A percentile compares a stretch with the other conserved stretches of the same genome.
phyloP scores from a whole-genome alignment of 2,888 invertebrate genomes.

The Drymonia ruficornis region DNA sequence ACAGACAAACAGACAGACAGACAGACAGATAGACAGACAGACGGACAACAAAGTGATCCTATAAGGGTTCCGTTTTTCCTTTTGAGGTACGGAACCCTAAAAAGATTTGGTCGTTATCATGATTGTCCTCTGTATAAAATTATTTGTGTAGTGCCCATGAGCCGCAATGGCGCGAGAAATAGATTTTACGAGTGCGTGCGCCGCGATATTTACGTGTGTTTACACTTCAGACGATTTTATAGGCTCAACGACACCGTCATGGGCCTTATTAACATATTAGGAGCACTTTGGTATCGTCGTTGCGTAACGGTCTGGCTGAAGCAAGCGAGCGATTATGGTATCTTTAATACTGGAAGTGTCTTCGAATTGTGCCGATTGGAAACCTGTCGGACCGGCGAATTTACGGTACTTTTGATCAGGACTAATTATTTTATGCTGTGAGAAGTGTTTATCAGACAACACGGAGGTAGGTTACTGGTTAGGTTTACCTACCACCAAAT shows the following conservation, averaged over 20 bases:
- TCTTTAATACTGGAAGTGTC: slow-evolving; percentile 21
- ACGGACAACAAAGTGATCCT: too few relatives aligned
- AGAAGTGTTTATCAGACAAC: neutral
- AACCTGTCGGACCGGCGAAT: slow-evolving; percentile 12
- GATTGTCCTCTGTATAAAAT: slow-evolving; percentile 61
- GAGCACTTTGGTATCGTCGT: slow-evolving; percentile 53
- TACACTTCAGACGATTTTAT: slow-evolving; percentile 81
- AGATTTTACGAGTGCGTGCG: slow-evolving; percentile 82
- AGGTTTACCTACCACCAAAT: too few relatives aligned
- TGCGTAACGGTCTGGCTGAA: slow-evolving; percentile 35
- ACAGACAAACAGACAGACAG: too few relatives aligned
- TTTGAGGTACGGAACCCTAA: too few relatives aligned
- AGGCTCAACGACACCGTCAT: slow-evolving; percentile 81
- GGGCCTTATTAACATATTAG: slow-evolving; percentile 65
- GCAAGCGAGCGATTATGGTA: slow-evolving; percentile 4
- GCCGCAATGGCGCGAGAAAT: slow-evolving; percentile 75
- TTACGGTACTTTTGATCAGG: slow-evolving; percentile 1
- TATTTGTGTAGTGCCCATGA: slow-evolving; percentile 58
- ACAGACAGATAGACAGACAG: too few relatives aligned
- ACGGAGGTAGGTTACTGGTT: too few relatives aligned
- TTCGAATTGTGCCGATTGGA: slow-evolving; percentile 15
- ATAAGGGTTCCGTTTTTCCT: too few relatives aligned
- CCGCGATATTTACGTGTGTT: slow-evolving; percentile 81
- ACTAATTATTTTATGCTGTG: slow-evolving; percentile 3
- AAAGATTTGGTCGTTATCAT: slow-evolving; percentile 38